Evolutionary conservation across 2,113 vertebrate genomes (phyloP).

Genomic region (Pollimyrus isidori): DNA sequence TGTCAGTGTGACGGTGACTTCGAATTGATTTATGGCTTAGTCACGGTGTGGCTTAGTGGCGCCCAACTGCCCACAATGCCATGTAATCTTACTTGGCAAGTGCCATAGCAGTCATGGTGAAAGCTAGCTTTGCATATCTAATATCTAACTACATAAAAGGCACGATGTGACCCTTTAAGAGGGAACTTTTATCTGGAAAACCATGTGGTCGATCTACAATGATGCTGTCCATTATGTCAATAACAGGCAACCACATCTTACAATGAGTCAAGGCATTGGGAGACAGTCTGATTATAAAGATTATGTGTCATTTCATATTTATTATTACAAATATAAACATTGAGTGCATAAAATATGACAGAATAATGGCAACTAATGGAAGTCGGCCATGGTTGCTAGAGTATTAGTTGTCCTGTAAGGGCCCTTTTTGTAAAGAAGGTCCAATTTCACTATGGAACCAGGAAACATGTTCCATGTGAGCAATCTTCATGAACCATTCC

Average conservation of each 20-base stretch:
- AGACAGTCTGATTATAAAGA: background rate
- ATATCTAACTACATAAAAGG: background rate
- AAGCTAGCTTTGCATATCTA: background rate
- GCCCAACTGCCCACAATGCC: background rate
- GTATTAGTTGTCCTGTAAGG: background rate
- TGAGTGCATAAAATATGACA: background rate
- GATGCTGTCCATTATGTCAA: background rate
- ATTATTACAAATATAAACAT: background rate
- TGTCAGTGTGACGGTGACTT: background rate
- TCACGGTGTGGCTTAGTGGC: background rate
- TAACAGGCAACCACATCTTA: background rate
- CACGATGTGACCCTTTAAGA: too few species aligned
- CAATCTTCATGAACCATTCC: background rate
- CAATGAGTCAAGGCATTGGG: background rate
- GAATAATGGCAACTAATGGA: background rate
- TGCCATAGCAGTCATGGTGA: background rate
- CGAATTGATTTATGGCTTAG: background rate
- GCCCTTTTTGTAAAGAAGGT: background rate
- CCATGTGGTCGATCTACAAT: background rate
- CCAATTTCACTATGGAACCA: background rate
- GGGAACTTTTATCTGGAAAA: background rate
- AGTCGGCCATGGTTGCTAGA: background rate
- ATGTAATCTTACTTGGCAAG: background rate
- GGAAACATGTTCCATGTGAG: background rate
- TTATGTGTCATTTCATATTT: background rate